Evolutionary conservation across 2,797 vertebrate species (phyloP).

Genomic region (Phrynocephalus forsythii): DNA sequence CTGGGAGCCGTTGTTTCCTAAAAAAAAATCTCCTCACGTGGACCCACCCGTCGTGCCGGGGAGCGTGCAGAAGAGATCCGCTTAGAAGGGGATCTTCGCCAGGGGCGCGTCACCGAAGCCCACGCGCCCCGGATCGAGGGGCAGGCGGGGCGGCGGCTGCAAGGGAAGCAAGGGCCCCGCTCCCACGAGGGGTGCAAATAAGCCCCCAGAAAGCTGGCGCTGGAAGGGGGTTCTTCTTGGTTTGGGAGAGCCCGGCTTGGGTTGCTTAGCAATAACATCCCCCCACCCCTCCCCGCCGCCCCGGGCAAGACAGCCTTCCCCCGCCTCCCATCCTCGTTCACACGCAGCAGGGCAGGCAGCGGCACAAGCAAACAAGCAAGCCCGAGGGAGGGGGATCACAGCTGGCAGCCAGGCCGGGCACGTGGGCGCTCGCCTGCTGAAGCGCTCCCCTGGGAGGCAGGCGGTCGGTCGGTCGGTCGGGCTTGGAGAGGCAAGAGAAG

Average conservation of each 20-base stretch:
- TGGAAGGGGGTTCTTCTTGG: not conserved
- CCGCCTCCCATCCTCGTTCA: slow-evolving; percentile 47
- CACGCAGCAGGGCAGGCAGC: slow-evolving; percentile 35
- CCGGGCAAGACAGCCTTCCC: too few species aligned
- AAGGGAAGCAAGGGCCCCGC: not conserved
- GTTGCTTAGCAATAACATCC: slow-evolving; percentile 62
- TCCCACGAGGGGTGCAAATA: not conserved
- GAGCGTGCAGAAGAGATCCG: not conserved
- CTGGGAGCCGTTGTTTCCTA: fast-evolving
- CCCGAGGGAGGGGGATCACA: not conserved
- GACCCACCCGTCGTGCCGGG: not conserved
- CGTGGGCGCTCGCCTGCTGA: slow-evolving; percentile 63
- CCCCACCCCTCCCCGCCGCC: too few species aligned
- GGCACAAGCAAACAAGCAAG: not conserved
- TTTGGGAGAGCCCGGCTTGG: not conserved
- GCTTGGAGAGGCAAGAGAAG: not conserved
- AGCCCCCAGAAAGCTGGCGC: not conserved
- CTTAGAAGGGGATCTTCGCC: not conserved
- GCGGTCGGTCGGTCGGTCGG: not conserved
- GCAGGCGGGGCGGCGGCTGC: not conserved
- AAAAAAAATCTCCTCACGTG: too few species aligned
- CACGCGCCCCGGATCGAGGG: not conserved
- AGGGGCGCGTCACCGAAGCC: too few species aligned
- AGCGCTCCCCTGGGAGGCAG: slow-evolving; percentile 60
- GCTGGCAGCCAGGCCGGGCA: slow-evolving; percentile 50